A percentile compares a stretch with the other conserved stretches of the same genome.
Conservation (phyloP, 1,140 invertebrate genomes). For the Leptinotarsa undecemlineata region DNA sequence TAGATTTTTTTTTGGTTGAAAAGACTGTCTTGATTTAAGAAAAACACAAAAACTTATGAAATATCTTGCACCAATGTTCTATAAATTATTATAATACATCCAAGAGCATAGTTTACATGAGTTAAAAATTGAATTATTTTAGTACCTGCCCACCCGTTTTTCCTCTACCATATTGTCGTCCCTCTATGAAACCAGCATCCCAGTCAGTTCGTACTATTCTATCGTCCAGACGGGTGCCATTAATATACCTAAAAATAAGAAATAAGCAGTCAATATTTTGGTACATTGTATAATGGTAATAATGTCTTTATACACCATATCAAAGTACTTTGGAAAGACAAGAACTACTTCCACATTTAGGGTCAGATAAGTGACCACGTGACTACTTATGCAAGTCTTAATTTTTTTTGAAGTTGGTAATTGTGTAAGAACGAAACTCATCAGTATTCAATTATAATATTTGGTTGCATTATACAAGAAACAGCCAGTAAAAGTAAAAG, state of each 20-base stretch:
- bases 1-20: too few relatives aligned
- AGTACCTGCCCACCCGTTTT: slow-evolving; percentile 96
- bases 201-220: slow-evolving; percentile 97
- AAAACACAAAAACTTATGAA: too few relatives aligned
- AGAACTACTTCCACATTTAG: neutral
- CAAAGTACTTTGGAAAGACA: neutral
- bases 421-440: too few relatives aligned
- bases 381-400: too few relatives aligned
- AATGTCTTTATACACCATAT: too few relatives aligned
- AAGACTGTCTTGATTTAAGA: too few relatives aligned
- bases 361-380: too few relatives aligned
- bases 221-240: slow-evolving; percentile 96
- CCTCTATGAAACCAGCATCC: slow-evolving; percentile 99
- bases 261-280: neutral
- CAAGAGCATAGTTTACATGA: too few relatives aligned
- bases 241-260: slow-evolving; percentile 74
- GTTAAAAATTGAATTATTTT: slow-evolving; percentile 28
- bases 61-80: too few relatives aligned
- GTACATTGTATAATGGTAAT: too few relatives aligned
- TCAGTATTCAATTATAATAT: neutral
- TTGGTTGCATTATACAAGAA: neutral
- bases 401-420: too few relatives aligned
- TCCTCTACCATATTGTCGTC: slow-evolving; percentile 96
- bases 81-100: too few relatives aligned
- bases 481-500: neutral